A percentile compares a stretch with the other conserved stretches of the same genome.
Conservation (phyloP, 2,888 invertebrate genomes). For the Maniola hyperantus region DNA sequence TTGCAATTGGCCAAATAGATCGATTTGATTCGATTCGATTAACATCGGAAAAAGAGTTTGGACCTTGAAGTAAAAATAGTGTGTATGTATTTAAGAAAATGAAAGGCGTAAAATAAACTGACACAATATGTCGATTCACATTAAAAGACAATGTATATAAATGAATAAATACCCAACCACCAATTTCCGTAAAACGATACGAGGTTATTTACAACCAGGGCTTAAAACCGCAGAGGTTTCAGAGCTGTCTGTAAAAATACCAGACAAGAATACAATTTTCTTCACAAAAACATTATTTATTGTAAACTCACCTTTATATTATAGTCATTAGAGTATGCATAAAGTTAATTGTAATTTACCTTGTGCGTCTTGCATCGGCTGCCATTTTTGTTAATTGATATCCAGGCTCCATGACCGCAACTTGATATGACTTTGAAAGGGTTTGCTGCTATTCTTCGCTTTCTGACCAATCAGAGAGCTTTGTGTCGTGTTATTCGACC, state of each 20-base stretch:
- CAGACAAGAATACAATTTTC: conserved; percentile 18
- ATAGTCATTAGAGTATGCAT: conserved; percentile 22
- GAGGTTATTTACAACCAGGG: conserved; percentile 30
- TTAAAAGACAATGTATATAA: conserved; percentile 20
- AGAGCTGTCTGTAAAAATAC: conserved; percentile 28
- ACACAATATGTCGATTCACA: conserved; percentile 10
- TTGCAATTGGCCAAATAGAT: too few relatives aligned
- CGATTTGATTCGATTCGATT: too few relatives aligned
- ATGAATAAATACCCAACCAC: conserved; percentile 31
- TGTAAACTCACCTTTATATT: conserved; percentile 33
- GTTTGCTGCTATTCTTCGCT: conserved; percentile 47
- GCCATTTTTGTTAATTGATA: conserved; percentile 57
- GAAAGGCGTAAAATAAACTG: background rate
- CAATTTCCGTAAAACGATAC: conserved; percentile 34
- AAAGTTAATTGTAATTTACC: conserved; percentile 18
- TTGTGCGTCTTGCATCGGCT: conserved; percentile 38
- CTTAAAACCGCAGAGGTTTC: conserved; percentile 28
- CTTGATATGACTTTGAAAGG: conserved; percentile 49
- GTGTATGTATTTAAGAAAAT: conserved; percentile 1
- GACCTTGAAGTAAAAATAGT: background rate
- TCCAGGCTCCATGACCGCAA: conserved; percentile 54
- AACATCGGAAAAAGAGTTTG: background rate
- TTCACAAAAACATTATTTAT: conserved; percentile 20
- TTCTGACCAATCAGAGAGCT: conserved; percentile 48
- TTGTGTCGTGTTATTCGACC: conserved; percentile 33